Evolutionary conservation across 2,797 vertebrate species (phyloP), one percentile per base, ranked within the genome.

Genomic region (Melanotaenia pygmaea): DNA sequence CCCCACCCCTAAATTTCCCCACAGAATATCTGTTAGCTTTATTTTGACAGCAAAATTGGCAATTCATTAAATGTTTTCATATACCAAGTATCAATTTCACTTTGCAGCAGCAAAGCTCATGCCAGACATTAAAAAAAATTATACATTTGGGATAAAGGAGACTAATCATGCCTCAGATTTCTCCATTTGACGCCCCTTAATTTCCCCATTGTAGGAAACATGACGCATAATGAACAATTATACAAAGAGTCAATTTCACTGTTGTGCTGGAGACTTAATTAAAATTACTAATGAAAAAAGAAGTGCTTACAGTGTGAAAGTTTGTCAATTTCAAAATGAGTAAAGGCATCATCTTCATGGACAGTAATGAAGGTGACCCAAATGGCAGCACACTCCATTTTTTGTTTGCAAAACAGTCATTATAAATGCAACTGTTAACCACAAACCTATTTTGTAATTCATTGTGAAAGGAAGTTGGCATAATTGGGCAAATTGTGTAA

Each of bases 221-320:
- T 94, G 93, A 93, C 84, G 89, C 91, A 91, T 94, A 94, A 94
- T 95, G 94, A 95, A 94, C 94, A 94, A 95, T 95, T 95, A 94
- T 94, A 94, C 92, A 95, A 94, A 94, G 93, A 94, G 93, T 94
- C 93, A 93, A 94, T 95, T 94, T 94, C 93, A 91, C 86, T 92
- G 90, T 91, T 92, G 91, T 92, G 93, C 79, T 81, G 91, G 93
- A 85, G 89, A 94, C 93, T 95, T 95, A 95, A 95, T 95, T 95
- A 95, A 95, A 95, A 95, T 94, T 89, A 92, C 89, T 94, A 95
- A 95, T 95, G 94, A 91, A 94, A 95, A 72, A 72, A 64, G 86
- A 91, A 84, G 85, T 80, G 91, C 90, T 88, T 93, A 92, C 89
- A 87, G 88, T 89, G 86, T 77, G 83, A 80, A 92, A 90, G 86